A percentile compares a stretch with the other conserved stretches of the same genome.
Evolutionary conservation across 1,140 invertebrate species (phyloP).

Genomic region (Drosophila oshimai): DNA sequence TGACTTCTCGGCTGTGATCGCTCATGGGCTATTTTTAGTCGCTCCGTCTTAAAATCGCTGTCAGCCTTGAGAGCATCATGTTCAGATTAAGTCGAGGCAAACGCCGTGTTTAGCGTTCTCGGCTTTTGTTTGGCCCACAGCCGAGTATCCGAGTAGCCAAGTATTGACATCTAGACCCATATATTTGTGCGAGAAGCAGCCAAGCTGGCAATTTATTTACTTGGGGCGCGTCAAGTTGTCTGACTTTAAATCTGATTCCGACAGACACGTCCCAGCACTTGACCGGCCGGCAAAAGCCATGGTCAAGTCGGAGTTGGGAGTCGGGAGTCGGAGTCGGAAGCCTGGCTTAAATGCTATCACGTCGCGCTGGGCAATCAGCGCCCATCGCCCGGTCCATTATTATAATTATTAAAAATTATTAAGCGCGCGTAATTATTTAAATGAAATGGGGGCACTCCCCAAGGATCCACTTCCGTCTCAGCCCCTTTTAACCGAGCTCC

Average conservation of each 20-base stretch:
- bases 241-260: constrained; percentile 50
- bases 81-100: constrained; percentile 42
- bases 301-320: constrained; percentile 34
- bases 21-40: constrained; percentile 73
- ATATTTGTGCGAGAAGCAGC: constrained; percentile 51
- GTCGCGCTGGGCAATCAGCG: constrained; percentile 64
- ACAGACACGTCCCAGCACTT: constrained; percentile 57
- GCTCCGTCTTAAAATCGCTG: neutral
- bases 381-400: constrained; percentile 65
- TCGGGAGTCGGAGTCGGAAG: constrained; percentile 6
- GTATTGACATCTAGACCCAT: constrained; percentile 73
- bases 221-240: constrained; percentile 58
- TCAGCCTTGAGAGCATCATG: constrained; percentile 54
- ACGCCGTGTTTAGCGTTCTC: constrained; percentile 34
- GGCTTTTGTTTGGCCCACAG: constrained; percentile 23
- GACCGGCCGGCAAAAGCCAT: constrained; percentile 60
- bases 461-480: constrained; percentile 54
- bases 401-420: constrained; percentile 82
- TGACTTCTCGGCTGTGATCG: constrained; percentile 47
- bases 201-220: constrained; percentile 70
- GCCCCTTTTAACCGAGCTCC: constrained; percentile 7
- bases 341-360: constrained; percentile 66
- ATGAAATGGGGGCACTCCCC: constrained; percentile 57
- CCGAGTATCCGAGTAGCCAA: neutral
- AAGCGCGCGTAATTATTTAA: constrained; percentile 79